These are phyloP conservation scores for Cheilosia vernalis DNA, from an alignment of 2,888 invertebrate species.

Conservation along the genomic window DNA sequence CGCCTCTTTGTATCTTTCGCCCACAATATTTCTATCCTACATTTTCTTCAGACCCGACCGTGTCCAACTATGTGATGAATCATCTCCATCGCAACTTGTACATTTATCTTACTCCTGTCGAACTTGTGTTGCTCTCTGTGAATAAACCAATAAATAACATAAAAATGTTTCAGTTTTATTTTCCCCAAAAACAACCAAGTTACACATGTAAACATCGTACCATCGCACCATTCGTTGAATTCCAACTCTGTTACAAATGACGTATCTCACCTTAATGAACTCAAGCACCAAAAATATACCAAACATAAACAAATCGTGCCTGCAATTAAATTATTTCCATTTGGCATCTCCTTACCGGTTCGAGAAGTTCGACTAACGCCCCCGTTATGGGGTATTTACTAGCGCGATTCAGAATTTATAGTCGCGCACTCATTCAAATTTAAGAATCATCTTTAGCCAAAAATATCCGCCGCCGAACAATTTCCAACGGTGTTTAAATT, in stretches of 20 bases:
- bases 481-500: conserved; percentile 11
- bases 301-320: conserved; percentile 31
- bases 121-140: too few relatives aligned
- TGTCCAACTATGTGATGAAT: too few relatives aligned
- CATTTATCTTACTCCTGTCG: too few relatives aligned
- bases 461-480: conserved; percentile 25
- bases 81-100: too few relatives aligned
- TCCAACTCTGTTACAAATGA: conserved; percentile 19
- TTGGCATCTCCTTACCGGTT: conserved; percentile 3
- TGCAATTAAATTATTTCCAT: conserved; percentile 22
- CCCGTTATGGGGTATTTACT: not conserved
- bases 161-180: not conserved
- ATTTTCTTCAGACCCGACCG: too few relatives aligned
- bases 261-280: conserved; percentile 46
- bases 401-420: conserved; percentile 18
- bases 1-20: too few relatives aligned
- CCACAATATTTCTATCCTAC: too few relatives aligned
- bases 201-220: conserved; percentile 19
- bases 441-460: conserved; percentile 20
- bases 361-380: conserved; percentile 31
- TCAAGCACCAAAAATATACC: conserved; percentile 43
- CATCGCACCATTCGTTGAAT: conserved; percentile 6
- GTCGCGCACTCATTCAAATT: conserved; percentile 30
- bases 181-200: conserved; percentile 2
- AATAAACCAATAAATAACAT: too few relatives aligned